These are phyloP conservation scores for Alexandromys fortis DNA, from an alignment of 2,113 vertebrate species.

Conservation along the genomic window DNA sequence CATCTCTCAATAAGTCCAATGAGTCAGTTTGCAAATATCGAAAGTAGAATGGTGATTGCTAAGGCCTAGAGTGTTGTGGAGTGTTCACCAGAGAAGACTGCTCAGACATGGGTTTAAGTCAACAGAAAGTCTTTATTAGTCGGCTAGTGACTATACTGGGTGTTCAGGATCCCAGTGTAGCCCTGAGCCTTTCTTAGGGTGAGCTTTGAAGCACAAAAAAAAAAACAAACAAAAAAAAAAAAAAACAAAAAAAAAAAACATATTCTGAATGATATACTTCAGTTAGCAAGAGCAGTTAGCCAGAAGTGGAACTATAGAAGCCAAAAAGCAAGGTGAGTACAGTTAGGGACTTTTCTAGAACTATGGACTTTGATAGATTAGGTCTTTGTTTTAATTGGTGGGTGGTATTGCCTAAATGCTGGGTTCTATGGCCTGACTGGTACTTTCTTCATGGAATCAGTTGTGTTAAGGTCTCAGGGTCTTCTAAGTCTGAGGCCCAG, in stretches of 20 bases:
- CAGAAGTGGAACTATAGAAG: background rate
- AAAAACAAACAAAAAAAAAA: background rate
- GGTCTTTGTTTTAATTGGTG: background rate
- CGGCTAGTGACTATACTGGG: background rate
- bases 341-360: background rate
- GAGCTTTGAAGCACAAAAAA: background rate
- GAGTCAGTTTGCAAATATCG: background rate
- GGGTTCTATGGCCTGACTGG: background rate
- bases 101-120: background rate
- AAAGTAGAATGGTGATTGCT: background rate
- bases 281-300: background rate
- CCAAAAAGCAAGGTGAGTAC: background rate
- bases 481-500: background rate
- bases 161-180: background rate
- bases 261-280: background rate
- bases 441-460: background rate
- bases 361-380: background rate
- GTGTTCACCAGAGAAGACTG: background rate
- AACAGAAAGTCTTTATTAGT: background rate
- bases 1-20: background rate
- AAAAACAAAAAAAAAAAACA: background rate
- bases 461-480: background rate
- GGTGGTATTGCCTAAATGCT: background rate
- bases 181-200: background rate
- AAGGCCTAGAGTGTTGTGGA: background rate